Evolutionary conservation across 1,140 invertebrate genomes (phyloP).

Genomic region (Brachionus angularis): DNA sequence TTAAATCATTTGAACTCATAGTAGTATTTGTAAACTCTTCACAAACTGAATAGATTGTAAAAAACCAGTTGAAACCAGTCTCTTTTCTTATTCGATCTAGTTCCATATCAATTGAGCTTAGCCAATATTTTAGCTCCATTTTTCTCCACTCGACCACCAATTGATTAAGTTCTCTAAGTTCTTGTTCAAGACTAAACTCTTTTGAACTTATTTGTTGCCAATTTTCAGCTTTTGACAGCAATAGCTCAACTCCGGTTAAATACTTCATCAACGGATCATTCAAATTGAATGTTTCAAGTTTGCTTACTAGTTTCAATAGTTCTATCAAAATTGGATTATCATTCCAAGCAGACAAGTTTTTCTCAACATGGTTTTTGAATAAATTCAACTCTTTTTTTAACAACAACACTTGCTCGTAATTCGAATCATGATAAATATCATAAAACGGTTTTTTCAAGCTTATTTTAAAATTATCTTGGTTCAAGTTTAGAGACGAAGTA

Average conservation of each 20-base stretch:
- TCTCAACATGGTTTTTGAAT: constrained; percentile 64
- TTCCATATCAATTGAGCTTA: background rate
- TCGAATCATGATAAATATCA: constrained; percentile 82
- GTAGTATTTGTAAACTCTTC: background rate
- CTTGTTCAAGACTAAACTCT: constrained; percentile 72
- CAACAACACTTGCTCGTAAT: constrained; percentile 70
- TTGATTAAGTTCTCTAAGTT: constrained; percentile 68
- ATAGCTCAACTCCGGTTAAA: constrained; percentile 79
- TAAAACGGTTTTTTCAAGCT: constrained; percentile 44
- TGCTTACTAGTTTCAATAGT: constrained; percentile 64
- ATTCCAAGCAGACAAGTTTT: constrained; percentile 76
- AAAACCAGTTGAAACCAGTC: constrained; percentile 6
- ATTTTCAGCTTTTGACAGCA: constrained; percentile 73
- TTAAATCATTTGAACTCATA: background rate
- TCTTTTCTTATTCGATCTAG: constrained; percentile 8
- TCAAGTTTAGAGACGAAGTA: background rate
- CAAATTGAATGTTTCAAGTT: constrained; percentile 74
- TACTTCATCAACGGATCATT: constrained; percentile 78
- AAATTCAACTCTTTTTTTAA: constrained; percentile 67
- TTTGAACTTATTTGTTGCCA: constrained; percentile 87
- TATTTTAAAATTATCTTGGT: background rate
- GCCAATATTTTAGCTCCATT: constrained; percentile 69
- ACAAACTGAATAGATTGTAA: constrained; percentile 6
- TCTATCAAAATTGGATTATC: constrained; percentile 68
- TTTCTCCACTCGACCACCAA: constrained; percentile 85